A percentile compares a stretch with the other conserved stretches of the same genome.
Conservation (phyloP, 2,888 invertebrate species). For the Xanthorhoe spadicearia region DNA sequence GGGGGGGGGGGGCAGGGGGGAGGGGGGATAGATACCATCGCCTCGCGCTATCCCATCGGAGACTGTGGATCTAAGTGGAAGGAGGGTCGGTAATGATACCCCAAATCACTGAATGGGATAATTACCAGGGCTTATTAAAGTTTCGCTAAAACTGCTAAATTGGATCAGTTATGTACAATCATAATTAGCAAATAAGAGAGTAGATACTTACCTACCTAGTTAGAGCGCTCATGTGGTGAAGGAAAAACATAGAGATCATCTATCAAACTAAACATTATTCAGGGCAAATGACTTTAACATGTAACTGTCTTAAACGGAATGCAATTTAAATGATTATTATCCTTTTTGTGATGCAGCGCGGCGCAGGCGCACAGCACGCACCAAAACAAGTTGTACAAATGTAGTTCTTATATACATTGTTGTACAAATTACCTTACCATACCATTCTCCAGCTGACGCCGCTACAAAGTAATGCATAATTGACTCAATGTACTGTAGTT, state of each 20-base stretch:
- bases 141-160: conserved; percentile 24
- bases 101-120: conserved; percentile 29
- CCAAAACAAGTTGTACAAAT: background rate
- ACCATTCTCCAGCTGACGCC: conserved; percentile 2
- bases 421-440: background rate
- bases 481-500: background rate
- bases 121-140: conserved; percentile 20
- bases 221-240: background rate
- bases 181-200: background rate
- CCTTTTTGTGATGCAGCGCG: background rate
- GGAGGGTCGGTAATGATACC: conserved; percentile 25
- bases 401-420: background rate
- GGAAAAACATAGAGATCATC: background rate
- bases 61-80: no score
- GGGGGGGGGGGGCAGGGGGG: background rate
- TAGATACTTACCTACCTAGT: no score
- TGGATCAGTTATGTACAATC: conserved; percentile 4
- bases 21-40: conserved; percentile 13
- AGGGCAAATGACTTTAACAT: background rate
- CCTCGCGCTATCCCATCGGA: conserved; percentile 16
- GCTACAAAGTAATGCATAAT: background rate
- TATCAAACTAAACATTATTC: background rate
- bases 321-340: background rate
- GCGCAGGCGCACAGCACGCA: no score
- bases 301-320: background rate